phyloP scores from a whole-genome alignment of 2,888 invertebrate species.

The Antheraea yamamai region DNA sequence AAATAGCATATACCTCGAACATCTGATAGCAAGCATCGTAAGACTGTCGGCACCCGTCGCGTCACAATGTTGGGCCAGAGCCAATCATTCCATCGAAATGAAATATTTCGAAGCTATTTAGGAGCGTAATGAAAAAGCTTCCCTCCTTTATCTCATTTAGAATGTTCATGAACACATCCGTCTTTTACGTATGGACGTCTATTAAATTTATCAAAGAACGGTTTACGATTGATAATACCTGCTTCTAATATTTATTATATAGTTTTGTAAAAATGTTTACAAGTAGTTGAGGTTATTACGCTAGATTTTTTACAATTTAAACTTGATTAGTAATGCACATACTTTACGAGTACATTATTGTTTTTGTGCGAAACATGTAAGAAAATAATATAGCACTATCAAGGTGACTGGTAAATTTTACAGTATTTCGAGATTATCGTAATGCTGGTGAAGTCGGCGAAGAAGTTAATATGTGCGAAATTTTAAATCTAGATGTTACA shows the following conservation, averaged over 20 bases:
- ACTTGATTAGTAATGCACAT: too few relatives aligned
- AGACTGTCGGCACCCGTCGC: slow-evolving; percentile 60
- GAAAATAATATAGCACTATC: too few relatives aligned
- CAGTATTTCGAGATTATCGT: too few relatives aligned
- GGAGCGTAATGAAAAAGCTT: slow-evolving; percentile 61
- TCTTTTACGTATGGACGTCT: slow-evolving; percentile 15
- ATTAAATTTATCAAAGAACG: slow-evolving; percentile 25
- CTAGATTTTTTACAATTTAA: too few relatives aligned
- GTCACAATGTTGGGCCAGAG: slow-evolving; percentile 66
- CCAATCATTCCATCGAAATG: slow-evolving; percentile 74
- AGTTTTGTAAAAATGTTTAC: too few relatives aligned
- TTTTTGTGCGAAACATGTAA: too few relatives aligned
- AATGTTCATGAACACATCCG: slow-evolving; percentile 25
- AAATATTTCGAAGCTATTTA: slow-evolving; percentile 68
- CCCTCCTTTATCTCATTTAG: slow-evolving; percentile 52
- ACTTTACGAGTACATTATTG: too few relatives aligned
- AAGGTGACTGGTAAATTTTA: too few relatives aligned
- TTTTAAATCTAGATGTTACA: too few relatives aligned
- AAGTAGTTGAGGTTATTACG: too few relatives aligned
- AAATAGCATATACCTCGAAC: slow-evolving; percentile 76
- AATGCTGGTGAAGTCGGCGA: too few relatives aligned
- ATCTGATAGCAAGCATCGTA: slow-evolving; percentile 73
- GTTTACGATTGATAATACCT: neutral
- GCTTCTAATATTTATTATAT: neutral
- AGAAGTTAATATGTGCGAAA: too few relatives aligned